Conservation (phyloP, 2,888 invertebrate species). For the Melieria crassipennis region DNA sequence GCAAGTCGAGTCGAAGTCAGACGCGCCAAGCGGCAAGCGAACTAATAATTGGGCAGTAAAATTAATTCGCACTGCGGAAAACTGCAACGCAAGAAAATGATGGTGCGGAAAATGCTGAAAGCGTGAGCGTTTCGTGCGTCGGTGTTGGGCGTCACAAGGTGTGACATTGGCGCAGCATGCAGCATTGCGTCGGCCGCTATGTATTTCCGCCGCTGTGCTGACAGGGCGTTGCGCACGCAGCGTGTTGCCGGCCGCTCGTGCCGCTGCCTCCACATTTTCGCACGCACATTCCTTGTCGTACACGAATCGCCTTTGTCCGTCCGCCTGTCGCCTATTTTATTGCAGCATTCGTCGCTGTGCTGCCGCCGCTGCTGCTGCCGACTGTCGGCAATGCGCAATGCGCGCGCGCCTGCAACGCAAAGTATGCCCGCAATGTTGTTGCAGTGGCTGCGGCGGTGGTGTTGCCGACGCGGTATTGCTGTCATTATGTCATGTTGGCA, state of each 20-base stretch:
- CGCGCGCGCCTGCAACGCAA: slow-evolving; percentile 23
- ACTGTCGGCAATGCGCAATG: no score
- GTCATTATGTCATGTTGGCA: slow-evolving; percentile 30
- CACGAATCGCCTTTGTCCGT: slow-evolving; percentile 10
- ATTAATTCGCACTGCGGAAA: slow-evolving; percentile 55
- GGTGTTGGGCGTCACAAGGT: no score
- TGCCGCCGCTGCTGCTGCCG: not conserved
- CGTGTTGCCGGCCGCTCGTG: not conserved
- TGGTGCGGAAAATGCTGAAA: no score
- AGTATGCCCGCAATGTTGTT: slow-evolving; percentile 31
- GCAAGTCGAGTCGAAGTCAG: not conserved
- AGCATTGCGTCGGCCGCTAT: slow-evolving; percentile 8
- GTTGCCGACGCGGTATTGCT: slow-evolving; percentile 14
- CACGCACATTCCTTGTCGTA: not conserved
- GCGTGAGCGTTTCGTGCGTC: no score
- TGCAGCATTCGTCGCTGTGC: slow-evolving; percentile 42
- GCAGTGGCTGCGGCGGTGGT: slow-evolving; percentile 16
- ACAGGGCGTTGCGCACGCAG: not conserved
- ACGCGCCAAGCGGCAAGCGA: not conserved
- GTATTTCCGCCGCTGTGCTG: not conserved
- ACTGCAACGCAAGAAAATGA: no score
- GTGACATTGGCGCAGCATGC: slow-evolving; percentile 11
- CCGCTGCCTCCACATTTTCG: slow-evolving; percentile 9
- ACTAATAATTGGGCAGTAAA: slow-evolving; percentile 56
- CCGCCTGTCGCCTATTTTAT: slow-evolving; percentile 51